Evolutionary conservation across 2,113 vertebrate species (phyloP), one percentile per base, ranked within the genome.

Genomic region (Mustela nigripes): DNA sequence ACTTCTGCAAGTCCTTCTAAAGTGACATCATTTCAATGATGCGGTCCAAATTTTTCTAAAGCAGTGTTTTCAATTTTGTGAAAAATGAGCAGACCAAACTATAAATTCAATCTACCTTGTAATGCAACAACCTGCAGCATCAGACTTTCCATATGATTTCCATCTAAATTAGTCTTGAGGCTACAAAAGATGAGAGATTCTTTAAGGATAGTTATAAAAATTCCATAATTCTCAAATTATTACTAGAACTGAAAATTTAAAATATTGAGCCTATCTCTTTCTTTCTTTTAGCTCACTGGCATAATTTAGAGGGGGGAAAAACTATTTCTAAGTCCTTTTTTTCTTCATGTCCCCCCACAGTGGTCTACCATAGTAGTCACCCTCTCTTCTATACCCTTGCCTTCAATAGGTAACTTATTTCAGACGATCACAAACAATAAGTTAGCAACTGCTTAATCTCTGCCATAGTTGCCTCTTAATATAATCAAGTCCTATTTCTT

Each of bases 91-190:
- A 8, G 63, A 71, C 24, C 94, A 88, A 96, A 87, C 42, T 92
- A 24, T 95, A 96, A 78, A 96, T 95, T 94, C 74, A 94, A 53
- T 62, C 48, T 78, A 79, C 76, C 62, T 87, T 67, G 21, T 78
- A 63, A 87, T 94, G 87, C 33, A 73, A 26, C 56, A 95, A 94
- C 69, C 56, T 56, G 36, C 14, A 93, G 86, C 65, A 83, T 95
- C 65, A 50, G 50, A 36, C 36, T 84, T 95, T 60, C 62, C 65
- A 93, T 65, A 69, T 76, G 21, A 97, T 84, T 97, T 88, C 80
- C 90, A 92, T 92, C 80, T 92, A 76, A 98, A 94, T 91, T 84
- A 96, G 62, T 82, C 65, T 67, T 73, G 53, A 90, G 76, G 62
- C 88, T 92, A 83, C n/a, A 86, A 94, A 97, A 88, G n/a, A 81